Conservation (phyloP, 2,797 vertebrate species). For the Etheostoma nigrum region DNA sequence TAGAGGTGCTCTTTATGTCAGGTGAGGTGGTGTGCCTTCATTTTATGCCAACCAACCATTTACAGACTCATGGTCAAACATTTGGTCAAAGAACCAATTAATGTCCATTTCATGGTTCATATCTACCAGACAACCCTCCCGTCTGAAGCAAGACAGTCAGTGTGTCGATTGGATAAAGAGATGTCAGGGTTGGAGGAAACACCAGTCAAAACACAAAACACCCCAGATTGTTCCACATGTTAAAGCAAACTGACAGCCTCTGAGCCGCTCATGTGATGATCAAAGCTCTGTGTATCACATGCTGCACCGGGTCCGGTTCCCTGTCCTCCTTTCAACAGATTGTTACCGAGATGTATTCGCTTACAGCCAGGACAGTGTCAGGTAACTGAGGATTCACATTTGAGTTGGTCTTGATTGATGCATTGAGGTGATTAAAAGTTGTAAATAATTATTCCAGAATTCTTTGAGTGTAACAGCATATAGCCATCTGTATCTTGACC, state of each 20-base stretch:
- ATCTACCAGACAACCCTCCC: conserved; percentile 3
- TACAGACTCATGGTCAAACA: neutral
- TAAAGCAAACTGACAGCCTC: conserved; percentile 29
- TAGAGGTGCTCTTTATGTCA: neutral
- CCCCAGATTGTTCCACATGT: conserved; percentile 33
- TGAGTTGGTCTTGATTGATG: neutral
- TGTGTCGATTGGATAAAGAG: neutral
- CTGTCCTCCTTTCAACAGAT: conserved; percentile 24
- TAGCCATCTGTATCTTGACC: neutral
- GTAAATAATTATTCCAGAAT: too few species aligned
- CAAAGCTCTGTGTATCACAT: conserved; percentile 31
- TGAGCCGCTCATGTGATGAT: conserved; percentile 20
- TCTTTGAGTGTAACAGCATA: neutral
- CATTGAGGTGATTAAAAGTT: neutral
- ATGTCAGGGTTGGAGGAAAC: conserved; percentile 14
- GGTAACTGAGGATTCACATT: conserved; percentile 22
- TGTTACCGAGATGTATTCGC: conserved; percentile 14
- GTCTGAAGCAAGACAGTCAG: conserved; percentile 9
- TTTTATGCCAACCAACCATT: conserved; percentile 1
- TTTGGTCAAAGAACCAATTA: conserved; percentile 22
- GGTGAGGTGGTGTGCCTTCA: neutral
- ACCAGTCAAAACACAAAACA: conserved; percentile 31
- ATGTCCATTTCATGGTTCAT: conserved; percentile 12
- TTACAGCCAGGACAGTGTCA: conserved; percentile 23
- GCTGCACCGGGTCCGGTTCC: conserved; percentile 20